phyloP scores from a whole-genome alignment of 2,797 vertebrate genomes.

The Pteronotus mesoamericanus region DNA sequence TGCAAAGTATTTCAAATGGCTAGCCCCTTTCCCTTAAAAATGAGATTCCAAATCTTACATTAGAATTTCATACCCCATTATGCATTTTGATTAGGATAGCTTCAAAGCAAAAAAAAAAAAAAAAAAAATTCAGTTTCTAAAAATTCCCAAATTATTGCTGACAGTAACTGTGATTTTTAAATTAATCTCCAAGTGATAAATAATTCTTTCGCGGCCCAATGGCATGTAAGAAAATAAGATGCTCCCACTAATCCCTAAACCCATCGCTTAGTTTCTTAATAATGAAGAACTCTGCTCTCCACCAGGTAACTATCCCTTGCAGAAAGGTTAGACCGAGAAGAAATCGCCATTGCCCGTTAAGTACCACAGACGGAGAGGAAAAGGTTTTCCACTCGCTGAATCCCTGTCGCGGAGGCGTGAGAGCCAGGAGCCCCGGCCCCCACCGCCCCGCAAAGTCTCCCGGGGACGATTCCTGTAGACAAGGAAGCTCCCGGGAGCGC shows the following conservation, averaged over 20 bases:
- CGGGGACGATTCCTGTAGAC: not conserved
- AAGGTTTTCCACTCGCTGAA: not conserved
- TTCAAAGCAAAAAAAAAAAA: conserved; percentile 36
- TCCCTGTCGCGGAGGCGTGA: not conserved
- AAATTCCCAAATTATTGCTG: not conserved
- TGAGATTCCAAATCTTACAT: not conserved
- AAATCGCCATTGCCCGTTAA: conserved; percentile 4
- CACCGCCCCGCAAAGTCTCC: not conserved
- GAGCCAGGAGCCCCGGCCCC: not conserved
- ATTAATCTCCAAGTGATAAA: not conserved
- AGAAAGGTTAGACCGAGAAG: not conserved
- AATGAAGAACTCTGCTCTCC: conserved; percentile 53
- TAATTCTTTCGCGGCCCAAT: not conserved
- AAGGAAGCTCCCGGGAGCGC: not conserved
- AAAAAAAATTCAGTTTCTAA: conserved; percentile 1
- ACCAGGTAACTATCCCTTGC: conserved; percentile 23
- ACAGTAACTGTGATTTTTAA: not conserved
- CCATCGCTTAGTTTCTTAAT: conserved; percentile 37
- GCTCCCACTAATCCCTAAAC: not conserved
- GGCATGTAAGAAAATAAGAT: not conserved
- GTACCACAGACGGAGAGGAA: not conserved
- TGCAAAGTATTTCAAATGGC: not conserved
- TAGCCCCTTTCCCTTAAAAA: not conserved
- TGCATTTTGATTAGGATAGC: not conserved
- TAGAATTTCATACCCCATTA: not conserved